A percentile compares a stretch with the other conserved stretches of the same genome.
phyloP scores from a whole-genome alignment of 2,797 vertebrate species.

The Agapornis canus region DNA sequence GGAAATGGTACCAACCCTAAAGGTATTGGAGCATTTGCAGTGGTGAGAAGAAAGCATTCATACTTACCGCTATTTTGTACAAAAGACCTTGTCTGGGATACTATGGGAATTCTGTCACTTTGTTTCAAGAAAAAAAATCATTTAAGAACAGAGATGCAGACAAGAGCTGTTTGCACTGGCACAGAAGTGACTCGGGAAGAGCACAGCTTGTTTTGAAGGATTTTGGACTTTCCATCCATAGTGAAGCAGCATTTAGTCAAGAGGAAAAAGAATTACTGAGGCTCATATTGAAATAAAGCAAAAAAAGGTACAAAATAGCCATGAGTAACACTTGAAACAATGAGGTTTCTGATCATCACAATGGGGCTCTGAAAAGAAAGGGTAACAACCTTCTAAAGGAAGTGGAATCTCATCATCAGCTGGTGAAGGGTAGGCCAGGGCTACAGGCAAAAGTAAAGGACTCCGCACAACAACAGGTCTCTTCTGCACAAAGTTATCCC shows the following conservation, averaged over 20 bases:
- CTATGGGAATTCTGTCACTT: not conserved
- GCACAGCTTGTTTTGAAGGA: not conserved
- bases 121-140: not conserved
- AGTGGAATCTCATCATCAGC: not conserved
- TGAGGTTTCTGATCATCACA: not conserved
- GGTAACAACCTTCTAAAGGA: not conserved
- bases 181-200: not conserved
- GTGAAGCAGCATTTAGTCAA: not conserved
- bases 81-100: conserved; percentile 27
- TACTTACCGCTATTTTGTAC: conserved; percentile 37
- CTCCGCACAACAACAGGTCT: not conserved
- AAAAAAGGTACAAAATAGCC: not conserved
- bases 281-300: not conserved
- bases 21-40: not conserved
- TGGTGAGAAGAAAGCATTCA: not conserved
- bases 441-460: not conserved
- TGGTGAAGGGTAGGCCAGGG: not conserved
- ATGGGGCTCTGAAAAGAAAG: not conserved
- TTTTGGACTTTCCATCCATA: not conserved
- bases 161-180: not conserved
- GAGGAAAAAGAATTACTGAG: not conserved
- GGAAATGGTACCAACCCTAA: not conserved
- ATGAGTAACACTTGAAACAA: not conserved
- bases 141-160: not conserved
- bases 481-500: not conserved